Percentiles rank a stretch among this genome's conserved stretches.
These are phyloP conservation scores for Megastigmus dorsalis DNA, from an alignment of 2,888 invertebrate species.

Conservation along the genomic window DNA sequence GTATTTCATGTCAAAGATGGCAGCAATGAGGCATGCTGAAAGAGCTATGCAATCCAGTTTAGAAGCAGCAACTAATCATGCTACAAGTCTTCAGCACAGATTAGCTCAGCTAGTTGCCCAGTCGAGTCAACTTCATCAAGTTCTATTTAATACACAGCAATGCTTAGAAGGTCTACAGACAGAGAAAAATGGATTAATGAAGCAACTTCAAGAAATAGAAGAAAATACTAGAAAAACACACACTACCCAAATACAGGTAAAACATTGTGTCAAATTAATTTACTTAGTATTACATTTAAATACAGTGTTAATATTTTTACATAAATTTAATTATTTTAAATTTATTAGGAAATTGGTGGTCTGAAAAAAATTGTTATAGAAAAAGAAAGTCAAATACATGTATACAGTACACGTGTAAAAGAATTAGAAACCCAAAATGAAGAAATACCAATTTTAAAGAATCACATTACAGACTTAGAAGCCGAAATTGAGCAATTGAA, in stretches of 20 bases:
- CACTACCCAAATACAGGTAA: slow-evolving; percentile 62
- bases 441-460: slow-evolving; percentile 59
- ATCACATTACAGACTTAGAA: slow-evolving; percentile 59
- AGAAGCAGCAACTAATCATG: slow-evolving; percentile 76
- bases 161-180: slow-evolving; percentile 74
- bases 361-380: slow-evolving; percentile 66
- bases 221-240: slow-evolving; percentile 62
- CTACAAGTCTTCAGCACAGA: slow-evolving; percentile 76
- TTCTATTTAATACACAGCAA: slow-evolving; percentile 76
- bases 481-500: slow-evolving; percentile 56
- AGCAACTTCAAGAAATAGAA: slow-evolving; percentile 63
- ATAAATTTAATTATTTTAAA: background rate
- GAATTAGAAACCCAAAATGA: slow-evolving; percentile 60
- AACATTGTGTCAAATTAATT: slow-evolving; percentile 1
- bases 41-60: slow-evolving; percentile 75
- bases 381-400: slow-evolving; percentile 60
- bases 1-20: no score
- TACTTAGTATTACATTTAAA: background rate
- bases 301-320: background rate
- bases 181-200: slow-evolving; percentile 65
- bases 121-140: slow-evolving; percentile 74
- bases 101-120: slow-evolving; percentile 75
- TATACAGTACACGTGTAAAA: slow-evolving; percentile 54
- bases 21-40: slow-evolving; percentile 76
- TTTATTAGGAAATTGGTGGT: slow-evolving; percentile 64